These are phyloP conservation scores for Aythya baeri DNA, from an alignment of 2,113 vertebrate species.

Conservation along the genomic window DNA sequence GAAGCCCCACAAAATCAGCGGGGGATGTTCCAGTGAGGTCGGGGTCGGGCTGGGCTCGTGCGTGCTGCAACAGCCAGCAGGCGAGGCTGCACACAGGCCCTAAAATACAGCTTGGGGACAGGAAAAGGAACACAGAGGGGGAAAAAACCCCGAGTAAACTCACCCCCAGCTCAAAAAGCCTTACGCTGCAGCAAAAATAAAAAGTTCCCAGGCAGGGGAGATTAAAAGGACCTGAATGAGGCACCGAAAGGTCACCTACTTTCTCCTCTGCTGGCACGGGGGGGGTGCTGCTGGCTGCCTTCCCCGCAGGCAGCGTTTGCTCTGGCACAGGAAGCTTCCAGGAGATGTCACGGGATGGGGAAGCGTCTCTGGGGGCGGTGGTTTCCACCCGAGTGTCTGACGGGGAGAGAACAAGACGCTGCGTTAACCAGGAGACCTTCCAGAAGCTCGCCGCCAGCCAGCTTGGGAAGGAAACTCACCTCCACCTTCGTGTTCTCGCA, in stretches of 20 bases:
- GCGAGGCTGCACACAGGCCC: neutral
- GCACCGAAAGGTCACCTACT: constrained; percentile 34
- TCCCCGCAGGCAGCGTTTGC: rapidly evolving
- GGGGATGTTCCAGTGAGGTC: neutral
- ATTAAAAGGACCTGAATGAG: neutral
- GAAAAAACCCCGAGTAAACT: neutral
- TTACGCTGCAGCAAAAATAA: neutral
- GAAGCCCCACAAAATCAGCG: neutral
- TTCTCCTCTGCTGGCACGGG: rapidly evolving
- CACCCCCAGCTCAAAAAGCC: neutral
- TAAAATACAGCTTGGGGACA: rapidly evolving
- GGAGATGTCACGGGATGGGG: neutral
- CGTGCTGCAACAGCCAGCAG: neutral
- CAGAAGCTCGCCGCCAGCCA: no score
- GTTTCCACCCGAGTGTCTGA: neutral
- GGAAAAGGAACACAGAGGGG: rapidly evolving
- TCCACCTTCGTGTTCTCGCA: rapidly evolving
- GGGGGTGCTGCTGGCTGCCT: neutral
- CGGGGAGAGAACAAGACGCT: neutral
- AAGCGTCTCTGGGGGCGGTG: neutral
- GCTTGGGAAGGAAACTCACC: neutral
- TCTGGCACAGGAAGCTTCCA: neutral
- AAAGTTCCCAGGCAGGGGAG: rapidly evolving
- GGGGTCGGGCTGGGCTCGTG: neutral
- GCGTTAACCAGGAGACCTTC: neutral